A percentile compares a stretch with the other conserved stretches of the same genome.
These are phyloP conservation scores for Drosophila fulvimacula DNA, from an alignment of 2,888 invertebrate species.

Conservation along the genomic window DNA sequence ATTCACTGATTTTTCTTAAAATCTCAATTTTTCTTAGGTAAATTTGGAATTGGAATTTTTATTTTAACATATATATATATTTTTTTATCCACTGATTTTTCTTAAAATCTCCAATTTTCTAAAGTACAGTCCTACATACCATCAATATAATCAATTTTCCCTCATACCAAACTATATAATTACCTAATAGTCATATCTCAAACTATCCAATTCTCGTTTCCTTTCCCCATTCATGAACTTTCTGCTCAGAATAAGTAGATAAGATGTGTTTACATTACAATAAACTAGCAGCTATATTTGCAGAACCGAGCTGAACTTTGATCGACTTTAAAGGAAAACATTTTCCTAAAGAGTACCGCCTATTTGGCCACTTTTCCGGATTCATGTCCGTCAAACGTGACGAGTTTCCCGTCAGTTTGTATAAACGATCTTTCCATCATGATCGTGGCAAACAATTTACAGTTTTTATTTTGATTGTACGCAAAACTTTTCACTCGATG, in stretches of 20 bases:
- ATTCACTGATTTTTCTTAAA: no score
- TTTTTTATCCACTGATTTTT: no score
- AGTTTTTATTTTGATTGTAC: constrained; percentile 22
- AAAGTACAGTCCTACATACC: no score
- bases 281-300: not conserved
- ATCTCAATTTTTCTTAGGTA: no score
- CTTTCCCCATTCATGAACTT: not conserved
- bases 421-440: constrained; percentile 16
- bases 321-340: constrained; percentile 2
- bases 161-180: no score
- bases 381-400: constrained; percentile 28
- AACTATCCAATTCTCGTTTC: not conserved
- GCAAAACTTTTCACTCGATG: constrained; percentile 44
- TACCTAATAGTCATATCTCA: not conserved
- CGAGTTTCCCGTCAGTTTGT: constrained; percentile 25
- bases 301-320: constrained; percentile 6
- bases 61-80: no score
- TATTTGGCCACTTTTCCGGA: not conserved
- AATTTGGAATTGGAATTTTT: no score
- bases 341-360: not conserved
- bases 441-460: constrained; percentile 34
- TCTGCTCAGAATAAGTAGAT: not conserved
- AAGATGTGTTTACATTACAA: not conserved
- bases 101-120: no score
- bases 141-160: constrained; percentile 25